Evolutionary conservation across 2,797 vertebrate species (phyloP), one percentile per base, ranked within the genome.

Genomic region (Alcedo atthis): DNA sequence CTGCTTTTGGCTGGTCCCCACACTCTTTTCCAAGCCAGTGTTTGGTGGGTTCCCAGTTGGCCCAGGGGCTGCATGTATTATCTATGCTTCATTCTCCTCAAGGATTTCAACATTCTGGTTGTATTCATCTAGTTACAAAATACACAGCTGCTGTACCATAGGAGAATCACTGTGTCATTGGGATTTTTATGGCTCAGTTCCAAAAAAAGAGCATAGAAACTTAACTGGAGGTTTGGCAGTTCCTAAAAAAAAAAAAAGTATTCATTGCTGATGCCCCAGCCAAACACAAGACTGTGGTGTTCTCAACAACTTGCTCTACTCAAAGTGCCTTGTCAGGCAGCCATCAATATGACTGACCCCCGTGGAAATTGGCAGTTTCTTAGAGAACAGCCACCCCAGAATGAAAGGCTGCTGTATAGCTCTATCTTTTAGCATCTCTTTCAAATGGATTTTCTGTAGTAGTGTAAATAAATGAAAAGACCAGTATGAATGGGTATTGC

Each of bases 401-500:
- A 93, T 53, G 76, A 90, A 94, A 91, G 48, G 28, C 79, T 76
- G 70, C 48, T 87, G 49, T 42, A 83, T 15, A 53, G 92, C 68
- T 77, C 30, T 85, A 90, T 83, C 92, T 92, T 90, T 89, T 37
- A 83, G 79, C 86, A 83, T 92, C 79, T 96, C 86, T 93, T 95
- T 94, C 79, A 93, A 90, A 87, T 1, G 6, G 30, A 71, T 75
- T 94, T 94, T 92, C 86, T 87, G 62, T 71, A 90, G 76, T 55
- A 83, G 81, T 54, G 42, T 85, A 90, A 90, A 94, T 83, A 94
- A 95, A 84, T 89, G 77, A 96, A 93, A 95, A 94, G 91, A 70
- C 70, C 3, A 1, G 43, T 63, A 62, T 92, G 93, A 96, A 95
- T 95, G 85, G 80, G 35, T 67, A 76, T 63, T 86, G 92, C 92